Evolutionary conservation across 2,888 invertebrate genomes (phyloP), one percentile per base, ranked within the genome.

Genomic region (Cheilosia impressa): DNA sequence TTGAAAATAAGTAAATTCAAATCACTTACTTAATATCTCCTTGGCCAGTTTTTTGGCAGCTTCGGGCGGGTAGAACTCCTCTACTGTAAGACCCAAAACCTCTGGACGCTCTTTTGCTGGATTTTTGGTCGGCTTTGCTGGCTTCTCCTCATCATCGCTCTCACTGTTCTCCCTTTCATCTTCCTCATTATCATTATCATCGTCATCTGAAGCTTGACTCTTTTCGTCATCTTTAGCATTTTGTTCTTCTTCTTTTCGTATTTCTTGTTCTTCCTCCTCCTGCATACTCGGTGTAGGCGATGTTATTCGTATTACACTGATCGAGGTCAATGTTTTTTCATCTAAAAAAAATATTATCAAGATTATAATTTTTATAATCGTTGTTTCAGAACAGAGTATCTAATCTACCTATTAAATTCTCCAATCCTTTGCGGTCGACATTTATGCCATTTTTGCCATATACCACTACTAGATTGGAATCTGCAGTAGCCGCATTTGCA

Each of bases 361-460:
- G 45, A 69, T 62, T 34, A 13, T n/a, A 6, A 34, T 94, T 93
- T 13, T 94, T 93, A 22, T 52, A 24, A 97, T 97, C 38, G 9
- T 4, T 38, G 4, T 13, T 38, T 10, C 13, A 13, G 38, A 38
- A 13, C 13, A 13, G 13, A 38, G 9, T 38, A n/a, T n/a, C n/a
- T n/a, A 13, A 38, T 38, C 1, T 38, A 38, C 38, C 96, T 93
- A 97, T 94, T 88, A 96, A 94, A 89, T 95, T 95, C 89, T 96
- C 95, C 84, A 97, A 94, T 88, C 96, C 95, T 89, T 96, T 95
- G 90, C 96, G 95, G 92, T 97, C 97, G 82, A 96, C 95, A 80
- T 96, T 96, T 87, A 97, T 95, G 89, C 97, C 97, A 94, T 97
- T 97, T 93, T 96, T 96, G 91, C 96, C 96, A 91, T 97, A 96